Evolutionary conservation across 2,113 vertebrate genomes (phyloP).

Genomic region (Channa maculata): DNA sequence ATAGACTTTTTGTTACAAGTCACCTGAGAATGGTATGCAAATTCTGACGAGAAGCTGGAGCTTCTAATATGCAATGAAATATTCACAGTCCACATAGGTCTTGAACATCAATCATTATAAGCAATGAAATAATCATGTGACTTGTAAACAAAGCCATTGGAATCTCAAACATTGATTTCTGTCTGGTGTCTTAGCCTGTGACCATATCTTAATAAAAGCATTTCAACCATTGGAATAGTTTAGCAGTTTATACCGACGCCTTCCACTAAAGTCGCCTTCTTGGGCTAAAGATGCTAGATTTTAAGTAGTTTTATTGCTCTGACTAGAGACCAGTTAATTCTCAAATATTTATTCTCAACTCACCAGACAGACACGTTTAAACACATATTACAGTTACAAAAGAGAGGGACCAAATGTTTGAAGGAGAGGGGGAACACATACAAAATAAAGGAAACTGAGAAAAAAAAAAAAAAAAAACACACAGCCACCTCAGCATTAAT

Average conservation of each 20-base stretch:
- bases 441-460: no score
- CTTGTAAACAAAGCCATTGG: slow-evolving; percentile 58
- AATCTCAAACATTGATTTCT: slow-evolving; percentile 57
- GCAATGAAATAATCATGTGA: slow-evolving; percentile 57
- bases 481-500: slow-evolving; percentile 72
- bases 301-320: slow-evolving; percentile 46
- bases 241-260: slow-evolving; percentile 43
- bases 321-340: slow-evolving; percentile 40
- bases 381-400: slow-evolving; percentile 29
- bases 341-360: slow-evolving; percentile 26
- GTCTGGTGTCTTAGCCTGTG: slow-evolving; percentile 42
- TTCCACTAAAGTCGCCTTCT: slow-evolving; percentile 37
- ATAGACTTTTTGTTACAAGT: slow-evolving; percentile 68
- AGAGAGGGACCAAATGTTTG: slow-evolving; percentile 37
- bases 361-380: slow-evolving; percentile 40
- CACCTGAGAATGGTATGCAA: slow-evolving; percentile 68
- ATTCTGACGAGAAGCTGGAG: slow-evolving; percentile 51
- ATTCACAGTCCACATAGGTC: slow-evolving; percentile 48
- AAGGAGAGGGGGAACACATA: slow-evolving; percentile 21
- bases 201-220: slow-evolving; percentile 50
- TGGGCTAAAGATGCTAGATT: slow-evolving; percentile 49
- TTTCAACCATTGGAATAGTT: slow-evolving; percentile 52
- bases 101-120: slow-evolving; percentile 63
- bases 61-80: slow-evolving; percentile 63
- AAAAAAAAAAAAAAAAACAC: slow-evolving; percentile 13